Base-by-base conservation (phyloP, 2,113 vertebrate species). In the Tautogolabrus adspersus region DNA sequence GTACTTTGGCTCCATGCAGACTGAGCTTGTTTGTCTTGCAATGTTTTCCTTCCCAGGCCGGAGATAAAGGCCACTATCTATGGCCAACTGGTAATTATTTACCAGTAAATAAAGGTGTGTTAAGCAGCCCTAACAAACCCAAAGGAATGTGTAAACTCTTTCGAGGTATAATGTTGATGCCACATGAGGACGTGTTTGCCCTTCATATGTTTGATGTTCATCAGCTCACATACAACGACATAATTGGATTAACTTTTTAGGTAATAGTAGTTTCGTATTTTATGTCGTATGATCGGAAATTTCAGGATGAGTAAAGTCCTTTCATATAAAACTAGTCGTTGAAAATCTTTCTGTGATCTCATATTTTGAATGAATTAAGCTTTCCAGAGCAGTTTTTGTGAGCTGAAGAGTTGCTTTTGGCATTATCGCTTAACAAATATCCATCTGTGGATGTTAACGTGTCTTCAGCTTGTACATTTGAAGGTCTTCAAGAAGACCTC, bases 81-180 rank as follows among this genome's bases (percentile, higher is more conserved):
- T 56, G 22, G 23, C 34, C 15, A 42, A 44, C 74, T 68, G 57
- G 72, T 47, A 79, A 63, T 80, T 46, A 75, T 82, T 84, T 55
- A 73, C 60, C 15, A 46, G 34, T 38, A 49, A 78, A 57, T 68
- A 77, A 72, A 66, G 62, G 26, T 47, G 51, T 54, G 57, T 26
- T 18, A 19, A 18, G 12, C 2, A 22, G 37, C 59, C 65, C 75
- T 63, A 58, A 59, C 54, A 67, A 11, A 44, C 11, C 56, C 4
- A 44, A 6, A 26, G 10, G 0, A 60, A 46, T 73, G 34, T 49
- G 19, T 46, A 15, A 44, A 40, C 19, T 16, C 12, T 42, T 44
- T 12, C 6, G 2, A 74, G 46, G 63, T 34, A 13, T 16, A 12
- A 19, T 51, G 23, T 40, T 37, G 44, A 66, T 22, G 23, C 37